Conservation (phyloP, 2,888 invertebrate species). For the Aspidiotus rigidus region DNA sequence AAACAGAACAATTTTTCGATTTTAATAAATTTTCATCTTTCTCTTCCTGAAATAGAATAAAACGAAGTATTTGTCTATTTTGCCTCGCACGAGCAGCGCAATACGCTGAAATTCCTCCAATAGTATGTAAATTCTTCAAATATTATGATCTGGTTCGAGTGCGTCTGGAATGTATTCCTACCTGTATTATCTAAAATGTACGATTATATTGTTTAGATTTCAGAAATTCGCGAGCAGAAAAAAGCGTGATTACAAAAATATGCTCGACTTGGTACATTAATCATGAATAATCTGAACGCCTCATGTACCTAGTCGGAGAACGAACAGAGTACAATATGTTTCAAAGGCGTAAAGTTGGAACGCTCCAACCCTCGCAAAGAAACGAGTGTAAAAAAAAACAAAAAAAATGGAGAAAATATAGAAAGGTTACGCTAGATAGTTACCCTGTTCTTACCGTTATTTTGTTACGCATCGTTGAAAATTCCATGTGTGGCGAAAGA, state of each 20-base stretch:
- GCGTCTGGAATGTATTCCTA: no score
- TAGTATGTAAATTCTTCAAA: no score
- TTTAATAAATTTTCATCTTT: no score
- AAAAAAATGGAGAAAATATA: conserved; percentile 4
- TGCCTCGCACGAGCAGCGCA: no score
- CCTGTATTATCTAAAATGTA: no score
- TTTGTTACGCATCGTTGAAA: conserved; percentile 32
- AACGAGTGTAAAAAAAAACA: not conserved
- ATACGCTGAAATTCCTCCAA: no score
- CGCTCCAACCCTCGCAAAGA: conserved; percentile 16
- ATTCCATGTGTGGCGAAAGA: conserved; percentile 27
- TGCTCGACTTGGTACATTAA: conserved; percentile 26
- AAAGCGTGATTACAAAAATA: conserved; percentile 10
- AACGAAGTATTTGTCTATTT: no score
- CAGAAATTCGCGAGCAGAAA: not conserved
- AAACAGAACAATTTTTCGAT: no score
- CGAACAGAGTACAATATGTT: conserved; percentile 1
- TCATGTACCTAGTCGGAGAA: not conserved
- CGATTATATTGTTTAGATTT: no score
- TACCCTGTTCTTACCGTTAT: conserved; percentile 30
- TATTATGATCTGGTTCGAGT: no score
- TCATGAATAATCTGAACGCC: conserved; percentile 22
- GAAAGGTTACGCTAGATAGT: conserved; percentile 27
- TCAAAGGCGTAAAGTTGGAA: conserved; percentile 33
- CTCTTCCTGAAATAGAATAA: no score